phyloP scores from a whole-genome alignment of 2,113 vertebrate genomes.

The Centropus unirufus region DNA sequence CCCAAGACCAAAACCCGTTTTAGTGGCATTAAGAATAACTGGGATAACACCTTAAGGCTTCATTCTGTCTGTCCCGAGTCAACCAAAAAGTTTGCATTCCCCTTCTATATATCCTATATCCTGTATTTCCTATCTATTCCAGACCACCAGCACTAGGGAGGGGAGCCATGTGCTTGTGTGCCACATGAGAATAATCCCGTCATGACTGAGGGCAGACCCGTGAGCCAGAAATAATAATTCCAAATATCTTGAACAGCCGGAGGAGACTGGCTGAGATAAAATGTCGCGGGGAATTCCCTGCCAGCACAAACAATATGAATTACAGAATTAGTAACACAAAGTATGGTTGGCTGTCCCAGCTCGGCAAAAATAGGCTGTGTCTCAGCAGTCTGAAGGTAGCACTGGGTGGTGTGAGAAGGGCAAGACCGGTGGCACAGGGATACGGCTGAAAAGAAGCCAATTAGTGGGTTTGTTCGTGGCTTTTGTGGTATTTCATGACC shows the following conservation, averaged over 20 bases:
- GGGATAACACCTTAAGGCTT: neutral
- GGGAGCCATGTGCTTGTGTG: neutral
- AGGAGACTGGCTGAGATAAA: slow-evolving; percentile 61
- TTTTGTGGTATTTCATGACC: neutral
- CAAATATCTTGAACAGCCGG: slow-evolving; percentile 63
- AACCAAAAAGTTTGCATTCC: neutral
- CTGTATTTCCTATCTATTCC: neutral
- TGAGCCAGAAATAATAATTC: slow-evolving; percentile 52
- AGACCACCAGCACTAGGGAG: neutral
- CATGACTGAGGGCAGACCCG: neutral
- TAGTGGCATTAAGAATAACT: neutral
- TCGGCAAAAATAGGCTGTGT: slow-evolving; percentile 39
- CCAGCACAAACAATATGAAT: slow-evolving; percentile 58
- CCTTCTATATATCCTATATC: neutral
- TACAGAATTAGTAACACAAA: slow-evolving; percentile 67
- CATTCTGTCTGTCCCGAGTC: neutral
- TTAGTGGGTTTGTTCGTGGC: neutral
- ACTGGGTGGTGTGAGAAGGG: neutral
- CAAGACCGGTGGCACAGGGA: neutral
- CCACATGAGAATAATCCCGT: neutral
- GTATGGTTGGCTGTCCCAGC: slow-evolving; percentile 23
- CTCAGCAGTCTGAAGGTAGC: slow-evolving; percentile 16
- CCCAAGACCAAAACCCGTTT: neutral
- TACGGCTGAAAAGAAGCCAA: neutral
- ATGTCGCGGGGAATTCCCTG: neutral